Evolutionary conservation across 2,113 vertebrate genomes (phyloP).

Genomic region (Clarias gariepinus): DNA sequence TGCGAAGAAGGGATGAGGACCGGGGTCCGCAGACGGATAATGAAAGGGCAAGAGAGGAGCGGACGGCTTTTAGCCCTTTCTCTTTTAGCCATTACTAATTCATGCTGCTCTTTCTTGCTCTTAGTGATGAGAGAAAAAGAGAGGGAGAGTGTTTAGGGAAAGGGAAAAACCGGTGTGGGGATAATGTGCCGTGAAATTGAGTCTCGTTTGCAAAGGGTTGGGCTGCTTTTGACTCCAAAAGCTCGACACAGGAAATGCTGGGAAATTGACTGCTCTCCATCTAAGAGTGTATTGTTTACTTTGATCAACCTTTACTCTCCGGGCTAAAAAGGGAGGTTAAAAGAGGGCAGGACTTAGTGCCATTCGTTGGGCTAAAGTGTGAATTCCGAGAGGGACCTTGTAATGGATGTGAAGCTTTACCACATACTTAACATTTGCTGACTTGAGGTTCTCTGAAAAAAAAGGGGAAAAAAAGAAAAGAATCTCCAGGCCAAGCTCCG

Average conservation of each 20-base stretch:
- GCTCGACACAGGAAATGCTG: conserved; percentile 53
- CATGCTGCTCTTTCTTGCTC: conserved; percentile 83
- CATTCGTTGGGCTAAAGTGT: conserved; percentile 10
- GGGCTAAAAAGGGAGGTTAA: conserved; percentile 32
- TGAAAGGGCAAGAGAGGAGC: conserved; percentile 73
- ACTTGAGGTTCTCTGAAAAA: background rate
- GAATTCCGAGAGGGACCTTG: conserved; percentile 21
- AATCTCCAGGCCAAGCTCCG: background rate
- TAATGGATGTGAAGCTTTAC: conserved; percentile 20
- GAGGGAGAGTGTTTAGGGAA: conserved; percentile 43
- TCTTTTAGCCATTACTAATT: conserved; percentile 86
- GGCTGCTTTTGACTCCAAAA: conserved; percentile 52
- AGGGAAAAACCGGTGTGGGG: conserved; percentile 46
- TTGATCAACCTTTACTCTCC: conserved; percentile 39
- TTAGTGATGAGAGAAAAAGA: conserved; percentile 77
- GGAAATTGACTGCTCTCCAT: conserved; percentile 47
- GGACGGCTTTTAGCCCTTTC: conserved; percentile 84
- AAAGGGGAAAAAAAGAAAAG: background rate
- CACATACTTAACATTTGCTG: conserved; percentile 29
- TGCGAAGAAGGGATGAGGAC: conserved; percentile 79
- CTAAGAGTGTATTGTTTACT: conserved; percentile 45
- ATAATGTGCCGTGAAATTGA: conserved; percentile 58
- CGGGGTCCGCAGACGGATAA: conserved; percentile 74
- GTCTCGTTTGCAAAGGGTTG: conserved; percentile 40
- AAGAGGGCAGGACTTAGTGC: conserved; percentile 18